A percentile compares a stretch with the other conserved stretches of the same genome.
Conservation (phyloP, 2,888 invertebrate species). For the Carpatolechia fugitivella region DNA sequence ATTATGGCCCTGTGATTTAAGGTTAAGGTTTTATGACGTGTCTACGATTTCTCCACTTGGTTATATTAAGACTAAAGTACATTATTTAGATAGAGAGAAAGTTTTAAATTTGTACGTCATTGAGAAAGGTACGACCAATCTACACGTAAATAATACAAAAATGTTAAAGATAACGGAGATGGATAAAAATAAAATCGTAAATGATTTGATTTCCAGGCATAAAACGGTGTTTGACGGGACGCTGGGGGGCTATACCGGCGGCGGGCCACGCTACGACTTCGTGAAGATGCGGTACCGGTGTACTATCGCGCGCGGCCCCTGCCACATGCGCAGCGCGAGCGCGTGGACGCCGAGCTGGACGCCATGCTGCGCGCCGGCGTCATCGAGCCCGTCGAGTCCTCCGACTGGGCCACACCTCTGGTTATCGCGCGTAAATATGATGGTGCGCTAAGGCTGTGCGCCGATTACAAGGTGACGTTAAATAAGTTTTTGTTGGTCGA, state of each 20-base stretch:
- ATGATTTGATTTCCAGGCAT: conserved; percentile 9
- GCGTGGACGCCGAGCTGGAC: background rate
- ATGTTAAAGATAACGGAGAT: background rate
- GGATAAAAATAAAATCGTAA: background rate
- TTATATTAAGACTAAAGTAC: conserved; percentile 7
- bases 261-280: conserved; percentile 12
- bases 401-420: conserved; percentile 16
- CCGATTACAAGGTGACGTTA: conserved; percentile 29
- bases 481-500: conserved; percentile 12
- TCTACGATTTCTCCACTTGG: conserved; percentile 13
- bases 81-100: background rate
- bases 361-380: background rate
- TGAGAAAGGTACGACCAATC: background rate
- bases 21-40: conserved; percentile 14
- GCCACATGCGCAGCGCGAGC: conserved; percentile 5
- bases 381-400: conserved; percentile 8
- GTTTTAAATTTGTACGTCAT: background rate
- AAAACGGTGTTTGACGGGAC: conserved; percentile 8
- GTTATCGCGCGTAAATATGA: conserved; percentile 9
- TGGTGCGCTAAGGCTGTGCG: conserved; percentile 10
- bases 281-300: conserved; percentile 15
- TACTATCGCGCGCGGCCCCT: conserved; percentile 17
- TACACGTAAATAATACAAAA: background rate
- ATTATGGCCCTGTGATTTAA: conserved; percentile 14
- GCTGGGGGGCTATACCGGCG: conserved; percentile 17